Evolutionary conservation across 2,888 invertebrate genomes (phyloP), one percentile per base, ranked within the genome.

Genomic region (Neocrepidodera transversa): DNA sequence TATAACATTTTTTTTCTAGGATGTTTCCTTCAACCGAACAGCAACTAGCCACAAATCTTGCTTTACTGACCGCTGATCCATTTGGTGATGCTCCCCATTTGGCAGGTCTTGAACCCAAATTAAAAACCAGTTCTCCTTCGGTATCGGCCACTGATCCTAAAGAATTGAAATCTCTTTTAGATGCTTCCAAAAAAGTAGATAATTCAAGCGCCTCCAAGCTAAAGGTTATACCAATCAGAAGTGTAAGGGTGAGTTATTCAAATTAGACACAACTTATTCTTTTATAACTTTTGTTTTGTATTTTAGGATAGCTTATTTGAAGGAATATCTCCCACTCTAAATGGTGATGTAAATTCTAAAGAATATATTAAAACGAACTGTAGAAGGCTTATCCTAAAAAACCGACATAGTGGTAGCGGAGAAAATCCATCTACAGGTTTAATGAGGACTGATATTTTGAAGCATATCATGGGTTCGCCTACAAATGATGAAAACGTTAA

Each of bases 291-390:
- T 40, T 2, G 23, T 11, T 5, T 18, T 14, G 36, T 4, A 36
- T 6, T 64, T 23, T 74, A 89, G 84, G 90, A 90, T 76, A 87
- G 89, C 0, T 78, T 96, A 0, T 96, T 96, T 78, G 95, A 94
- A 72, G 95, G 64, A 0, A 40, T 68, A 26, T 60, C 63, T 2
- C 59, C 65, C 0, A 67, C 61, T 23, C n/a, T 55, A 6, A 52
- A 60, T 7, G 60, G 55, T 5, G 60, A 59, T n/a, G 38, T 16
- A 13, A 54, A 52, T 35, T 61, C 67, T 2, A 62, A 62, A 7
- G 67, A 66, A 10, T 71, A 71, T 40, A 48, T 63, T 8, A 70
- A 69, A 58, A 67, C 66, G 2, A 71, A 65, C 30, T 67, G 65
- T 17, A 62, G 72, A 3, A 60, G 69, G 10, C 53, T 72, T 52